Percentiles rank a stretch among this genome's conserved stretches.
These are phyloP conservation scores for Chrysolina haemoptera DNA, from an alignment of 2,888 invertebrate genomes.

Conservation along the genomic window DNA sequence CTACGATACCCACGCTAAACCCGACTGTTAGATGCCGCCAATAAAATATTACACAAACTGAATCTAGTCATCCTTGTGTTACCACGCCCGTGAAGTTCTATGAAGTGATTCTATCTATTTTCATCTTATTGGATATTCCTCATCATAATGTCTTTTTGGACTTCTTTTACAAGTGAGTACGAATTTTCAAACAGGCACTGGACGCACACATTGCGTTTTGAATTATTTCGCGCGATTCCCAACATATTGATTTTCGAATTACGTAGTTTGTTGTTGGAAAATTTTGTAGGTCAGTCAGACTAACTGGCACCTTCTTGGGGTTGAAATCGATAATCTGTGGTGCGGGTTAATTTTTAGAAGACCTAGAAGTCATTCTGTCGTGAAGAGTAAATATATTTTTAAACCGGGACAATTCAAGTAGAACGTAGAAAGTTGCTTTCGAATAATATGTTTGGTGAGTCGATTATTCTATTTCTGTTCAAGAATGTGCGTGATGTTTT, in stretches of 20 bases:
- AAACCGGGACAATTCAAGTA: background rate
- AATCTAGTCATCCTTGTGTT: constrained; percentile 36
- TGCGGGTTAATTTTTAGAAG: constrained; percentile 15
- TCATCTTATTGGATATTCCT: constrained; percentile 10
- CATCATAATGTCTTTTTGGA: constrained; percentile 51
- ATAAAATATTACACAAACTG: constrained; percentile 33
- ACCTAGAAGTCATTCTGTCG: constrained; percentile 12
- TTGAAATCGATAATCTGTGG: constrained; percentile 21
- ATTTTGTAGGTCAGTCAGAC: constrained; percentile 40
- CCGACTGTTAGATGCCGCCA: constrained; percentile 27
- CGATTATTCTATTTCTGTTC: constrained; percentile 23
- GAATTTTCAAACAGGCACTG: no score
- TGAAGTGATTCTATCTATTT: constrained; percentile 14
- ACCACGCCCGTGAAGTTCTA: constrained; percentile 8
- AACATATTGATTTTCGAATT: constrained; percentile 39
- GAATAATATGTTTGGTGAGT: constrained; percentile 31
- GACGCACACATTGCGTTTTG: constrained; percentile 1
- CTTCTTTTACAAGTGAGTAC: constrained; percentile 50
- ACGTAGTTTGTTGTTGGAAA: constrained; percentile 37
- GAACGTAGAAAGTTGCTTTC: constrained; percentile 11
- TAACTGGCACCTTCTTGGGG: constrained; percentile 39
- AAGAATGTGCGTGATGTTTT: constrained; percentile 29
- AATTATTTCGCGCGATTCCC: constrained; percentile 31
- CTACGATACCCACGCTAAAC: constrained; percentile 28
- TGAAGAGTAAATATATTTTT: constrained; percentile 3